phyloP scores from a whole-genome alignment of 1,140 invertebrate species.

The Drosophila auraria region DNA sequence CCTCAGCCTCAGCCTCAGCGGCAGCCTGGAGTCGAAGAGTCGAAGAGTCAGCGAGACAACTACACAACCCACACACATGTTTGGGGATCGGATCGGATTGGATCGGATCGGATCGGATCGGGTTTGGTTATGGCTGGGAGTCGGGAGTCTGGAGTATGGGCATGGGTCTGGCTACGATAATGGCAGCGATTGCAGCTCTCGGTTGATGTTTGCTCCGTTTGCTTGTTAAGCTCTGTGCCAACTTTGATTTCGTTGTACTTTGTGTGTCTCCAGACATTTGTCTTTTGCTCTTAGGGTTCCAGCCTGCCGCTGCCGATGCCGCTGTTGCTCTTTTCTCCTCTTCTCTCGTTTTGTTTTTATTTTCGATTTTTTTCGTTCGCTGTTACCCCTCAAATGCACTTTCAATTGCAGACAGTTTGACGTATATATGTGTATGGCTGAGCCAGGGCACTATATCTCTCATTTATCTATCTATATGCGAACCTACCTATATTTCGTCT shows the following conservation, averaged over 20 bases:
- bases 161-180: slow-evolving; percentile 65
- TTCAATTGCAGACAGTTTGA: slow-evolving; percentile 83
- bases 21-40: slow-evolving; percentile 35
- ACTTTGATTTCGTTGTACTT: slow-evolving; percentile 69
- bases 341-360: slow-evolving; percentile 10
- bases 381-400: slow-evolving; percentile 81
- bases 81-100: slow-evolving; percentile 46
- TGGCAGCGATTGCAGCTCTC: slow-evolving; percentile 71
- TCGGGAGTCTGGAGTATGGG: slow-evolving; percentile 33
- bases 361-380: slow-evolving; percentile 20
- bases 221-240: slow-evolving; percentile 79
- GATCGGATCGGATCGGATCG: slow-evolving; percentile 42
- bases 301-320: slow-evolving; percentile 26
- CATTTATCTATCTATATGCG: slow-evolving; percentile 77
- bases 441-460: slow-evolving; percentile 77
- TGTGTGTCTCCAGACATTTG: slow-evolving; percentile 75
- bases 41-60: slow-evolving; percentile 50
- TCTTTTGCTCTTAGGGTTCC: slow-evolving; percentile 56
- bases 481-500: slow-evolving; percentile 67
- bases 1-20: slow-evolving; percentile 16
- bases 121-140: slow-evolving; percentile 35
- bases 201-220: slow-evolving; percentile 54
- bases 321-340: slow-evolving; percentile 19
- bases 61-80: slow-evolving; percentile 78
- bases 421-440: slow-evolving; percentile 67